phyloP scores from a whole-genome alignment of 2,888 invertebrate genomes.

The Tetranychus truncatus region DNA sequence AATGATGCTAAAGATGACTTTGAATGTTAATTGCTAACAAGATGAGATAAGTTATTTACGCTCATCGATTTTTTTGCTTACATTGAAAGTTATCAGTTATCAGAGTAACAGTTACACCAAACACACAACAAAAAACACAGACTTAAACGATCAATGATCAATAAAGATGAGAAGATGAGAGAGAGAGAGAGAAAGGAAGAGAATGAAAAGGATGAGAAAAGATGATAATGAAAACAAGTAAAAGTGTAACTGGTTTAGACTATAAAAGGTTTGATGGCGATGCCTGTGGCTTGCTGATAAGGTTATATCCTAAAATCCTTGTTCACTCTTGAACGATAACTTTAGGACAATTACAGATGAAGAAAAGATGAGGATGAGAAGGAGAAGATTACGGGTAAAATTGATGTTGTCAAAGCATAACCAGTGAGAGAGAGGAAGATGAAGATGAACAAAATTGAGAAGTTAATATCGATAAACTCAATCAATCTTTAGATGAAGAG shows the following conservation, averaged over 20 bases:
- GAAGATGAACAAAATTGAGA: not conserved
- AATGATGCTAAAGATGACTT: not conserved
- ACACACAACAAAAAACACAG: not conserved
- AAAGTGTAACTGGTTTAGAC: constrained; percentile 1
- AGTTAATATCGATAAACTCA: not conserved
- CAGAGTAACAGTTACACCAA: constrained; percentile 1
- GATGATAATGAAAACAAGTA: not conserved
- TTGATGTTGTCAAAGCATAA: constrained; percentile 1
- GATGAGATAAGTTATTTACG: constrained; percentile 1
- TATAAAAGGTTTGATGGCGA: constrained; percentile 1
- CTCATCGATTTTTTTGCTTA: not conserved
- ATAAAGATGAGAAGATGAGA: not conserved
- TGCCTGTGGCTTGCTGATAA: constrained; percentile 1
- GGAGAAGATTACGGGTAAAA: not conserved
- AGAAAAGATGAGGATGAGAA: not conserved
- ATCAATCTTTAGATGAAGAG: not conserved
- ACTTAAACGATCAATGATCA: constrained; percentile 1
- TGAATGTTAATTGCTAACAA: not conserved
- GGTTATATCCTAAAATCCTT: not conserved
- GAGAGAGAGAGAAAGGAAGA: not conserved
- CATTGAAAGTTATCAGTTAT: not conserved
- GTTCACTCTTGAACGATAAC: not conserved
- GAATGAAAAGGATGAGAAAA: not conserved
- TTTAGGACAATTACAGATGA: not conserved
- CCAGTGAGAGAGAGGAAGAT: not conserved